These are phyloP conservation scores for Acanthaster planci DNA, from an alignment of 35 echinoderm and acorn worm genomes.

Conservation along the genomic window DNA sequence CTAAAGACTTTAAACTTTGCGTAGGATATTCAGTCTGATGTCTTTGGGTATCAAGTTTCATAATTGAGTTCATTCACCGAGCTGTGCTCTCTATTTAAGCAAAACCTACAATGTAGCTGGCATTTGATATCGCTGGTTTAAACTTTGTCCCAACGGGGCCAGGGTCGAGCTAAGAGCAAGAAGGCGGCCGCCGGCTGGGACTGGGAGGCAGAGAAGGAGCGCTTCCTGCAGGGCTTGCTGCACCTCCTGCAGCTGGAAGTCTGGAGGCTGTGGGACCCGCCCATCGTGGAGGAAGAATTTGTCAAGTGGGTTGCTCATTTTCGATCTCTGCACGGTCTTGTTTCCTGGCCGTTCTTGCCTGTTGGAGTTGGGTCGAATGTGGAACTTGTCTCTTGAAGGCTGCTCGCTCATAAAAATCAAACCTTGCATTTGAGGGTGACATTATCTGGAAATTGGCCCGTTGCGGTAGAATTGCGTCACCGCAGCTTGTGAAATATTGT, in stretches of 20 bases:
- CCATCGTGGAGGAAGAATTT: conserved; percentile 94
- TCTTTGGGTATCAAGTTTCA: too few species aligned
- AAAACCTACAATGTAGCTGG: too few species aligned
- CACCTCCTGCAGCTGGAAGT: conserved; percentile 82
- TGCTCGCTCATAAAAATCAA: not conserved
- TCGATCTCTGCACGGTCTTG: not conserved
- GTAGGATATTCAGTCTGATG: too few species aligned
- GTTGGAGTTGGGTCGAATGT: too few species aligned
- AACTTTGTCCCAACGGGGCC: not conserved
- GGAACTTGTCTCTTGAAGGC: not conserved
- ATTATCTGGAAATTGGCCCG: too few species aligned
- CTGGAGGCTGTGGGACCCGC: conserved; percentile 84
- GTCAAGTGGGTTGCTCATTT: conserved; percentile 76
- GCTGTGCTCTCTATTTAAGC: too few species aligned
- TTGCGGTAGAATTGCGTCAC: too few species aligned
- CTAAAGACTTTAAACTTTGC: too few species aligned
- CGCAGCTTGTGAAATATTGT: too few species aligned
- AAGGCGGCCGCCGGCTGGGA: conserved; percentile 58
- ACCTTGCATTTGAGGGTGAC: not conserved
- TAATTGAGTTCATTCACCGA: too few species aligned
- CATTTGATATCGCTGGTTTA: too few species aligned
- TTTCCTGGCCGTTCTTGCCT: too few species aligned
- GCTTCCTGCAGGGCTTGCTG: conserved; percentile 61
- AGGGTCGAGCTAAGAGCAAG: conserved; percentile 64
- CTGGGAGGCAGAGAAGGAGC: conserved; percentile 88